Conservation (phyloP, 1,140 invertebrate genomes). For the Bombus haemorrhoidalis region DNA sequence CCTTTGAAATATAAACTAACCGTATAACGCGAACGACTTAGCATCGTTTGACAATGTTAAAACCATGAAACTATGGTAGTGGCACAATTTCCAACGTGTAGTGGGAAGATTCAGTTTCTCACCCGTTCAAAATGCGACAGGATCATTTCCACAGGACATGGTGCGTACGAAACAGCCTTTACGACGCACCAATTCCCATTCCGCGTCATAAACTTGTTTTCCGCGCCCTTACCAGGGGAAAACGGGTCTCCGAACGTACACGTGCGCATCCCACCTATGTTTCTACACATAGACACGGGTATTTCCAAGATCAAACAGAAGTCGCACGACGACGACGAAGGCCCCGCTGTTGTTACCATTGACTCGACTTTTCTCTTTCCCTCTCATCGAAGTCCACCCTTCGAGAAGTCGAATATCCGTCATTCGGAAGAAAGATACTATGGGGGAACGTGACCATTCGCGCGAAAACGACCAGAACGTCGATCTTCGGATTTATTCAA, state of each 20-base stretch:
- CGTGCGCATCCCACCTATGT: not conserved
- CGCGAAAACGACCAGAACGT: not conserved
- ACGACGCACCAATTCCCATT: conserved; percentile 71
- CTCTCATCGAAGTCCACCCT: not conserved
- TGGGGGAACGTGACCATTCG: not conserved
- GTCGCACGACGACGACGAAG: conserved; percentile 1
- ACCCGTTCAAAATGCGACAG: not conserved
- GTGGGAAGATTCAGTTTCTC: not conserved
- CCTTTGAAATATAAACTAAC: not conserved
- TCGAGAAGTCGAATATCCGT: conserved; percentile 27
- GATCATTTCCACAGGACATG: conserved; percentile 18
- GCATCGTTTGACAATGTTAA: not conserved
- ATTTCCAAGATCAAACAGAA: conserved; percentile 43
- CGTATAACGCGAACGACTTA: not conserved
- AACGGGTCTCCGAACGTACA: not conserved
- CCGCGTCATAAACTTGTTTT: conserved; percentile 74
- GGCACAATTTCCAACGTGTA: conserved; percentile 20
- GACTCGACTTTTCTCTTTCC: conserved; percentile 34
- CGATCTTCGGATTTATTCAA: not conserved
- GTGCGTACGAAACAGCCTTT: conserved; percentile 48
- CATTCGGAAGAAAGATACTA: not conserved
- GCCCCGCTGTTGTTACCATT: not conserved
- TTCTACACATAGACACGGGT: not conserved
- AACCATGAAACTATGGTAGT: conserved; percentile 2
- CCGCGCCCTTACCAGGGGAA: conserved; percentile 16